A percentile compares a stretch with the other conserved stretches of the same genome.
phyloP scores from a whole-genome alignment of 1,140 invertebrate species.

The Hypothenemus hampei region DNA sequence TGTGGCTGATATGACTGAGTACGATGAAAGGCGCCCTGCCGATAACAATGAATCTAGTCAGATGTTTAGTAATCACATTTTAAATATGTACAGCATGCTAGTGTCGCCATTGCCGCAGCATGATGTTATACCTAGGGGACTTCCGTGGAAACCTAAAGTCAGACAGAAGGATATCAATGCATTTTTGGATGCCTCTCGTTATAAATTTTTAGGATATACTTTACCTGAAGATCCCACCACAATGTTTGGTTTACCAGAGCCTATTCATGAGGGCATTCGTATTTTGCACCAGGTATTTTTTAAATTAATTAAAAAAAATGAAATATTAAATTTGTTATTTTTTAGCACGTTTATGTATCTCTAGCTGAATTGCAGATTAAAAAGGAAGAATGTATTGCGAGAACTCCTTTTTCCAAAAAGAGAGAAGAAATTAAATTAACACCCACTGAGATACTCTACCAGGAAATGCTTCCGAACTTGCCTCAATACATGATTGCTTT shows the following conservation, averaged over 20 bases:
- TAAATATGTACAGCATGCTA: constrained; percentile 49
- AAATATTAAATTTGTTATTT: background rate
- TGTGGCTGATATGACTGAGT: constrained; percentile 45
- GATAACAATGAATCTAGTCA: constrained; percentile 46
- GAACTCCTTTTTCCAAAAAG: constrained; percentile 64
- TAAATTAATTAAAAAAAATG: no score
- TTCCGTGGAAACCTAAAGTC: constrained; percentile 97
- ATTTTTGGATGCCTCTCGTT: constrained; percentile 84
- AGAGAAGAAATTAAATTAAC: constrained; percentile 63
- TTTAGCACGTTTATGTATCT: constrained; percentile 73
- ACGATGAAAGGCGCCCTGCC: constrained; percentile 50
- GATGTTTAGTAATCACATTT: constrained; percentile 33
- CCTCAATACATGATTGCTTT: constrained; percentile 97
- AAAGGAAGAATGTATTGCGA: constrained; percentile 75
- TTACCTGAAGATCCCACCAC: constrained; percentile 80
- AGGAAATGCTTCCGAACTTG: constrained; percentile 86
- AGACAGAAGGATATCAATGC: constrained; percentile 85
- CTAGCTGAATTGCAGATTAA: constrained; percentile 77
- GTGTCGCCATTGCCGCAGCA: constrained; percentile 18
- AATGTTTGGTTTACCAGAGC: constrained; percentile 84
- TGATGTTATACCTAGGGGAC: constrained; percentile 30
- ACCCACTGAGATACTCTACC: constrained; percentile 83
- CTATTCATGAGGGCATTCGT: constrained; percentile 91
- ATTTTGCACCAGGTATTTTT: constrained; percentile 68
- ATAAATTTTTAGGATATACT: constrained; percentile 91